These are phyloP conservation scores for Corella eumyota DNA, from an alignment of 23 tunicate species.

Conservation along the genomic window DNA sequence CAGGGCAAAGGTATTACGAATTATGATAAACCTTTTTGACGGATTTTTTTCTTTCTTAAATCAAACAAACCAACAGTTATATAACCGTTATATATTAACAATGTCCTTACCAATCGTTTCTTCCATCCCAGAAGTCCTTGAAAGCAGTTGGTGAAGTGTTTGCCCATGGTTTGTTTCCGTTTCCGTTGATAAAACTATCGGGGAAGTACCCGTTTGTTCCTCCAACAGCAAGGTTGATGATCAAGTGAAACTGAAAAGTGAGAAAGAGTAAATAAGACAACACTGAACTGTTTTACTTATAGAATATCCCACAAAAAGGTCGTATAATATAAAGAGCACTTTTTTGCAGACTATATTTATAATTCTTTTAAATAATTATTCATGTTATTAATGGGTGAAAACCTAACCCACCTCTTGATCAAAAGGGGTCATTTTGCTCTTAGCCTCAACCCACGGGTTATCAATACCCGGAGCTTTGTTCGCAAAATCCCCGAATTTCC, in stretches of 20 bases:
- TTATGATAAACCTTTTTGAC: no score
- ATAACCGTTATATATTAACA: no score
- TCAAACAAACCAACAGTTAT: no score
- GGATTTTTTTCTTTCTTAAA: no score
- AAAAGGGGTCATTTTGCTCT: conserved; percentile 64
- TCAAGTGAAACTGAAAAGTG: conserved; percentile 65
- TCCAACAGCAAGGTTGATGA: conserved; percentile 94
- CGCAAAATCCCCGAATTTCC: conserved; percentile 52
- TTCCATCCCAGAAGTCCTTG: conserved; percentile 82
- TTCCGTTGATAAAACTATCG: conserved; percentile 58
- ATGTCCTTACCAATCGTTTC: conserved; percentile 59
- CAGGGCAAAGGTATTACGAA: no score
- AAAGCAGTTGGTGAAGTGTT: conserved; percentile 79
- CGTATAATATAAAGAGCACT: no score
- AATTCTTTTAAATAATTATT: no score
- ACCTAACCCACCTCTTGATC: conserved; percentile 72
- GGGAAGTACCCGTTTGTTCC: conserved; percentile 92
- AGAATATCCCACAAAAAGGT: no score
- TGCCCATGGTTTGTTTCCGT: conserved; percentile 84
- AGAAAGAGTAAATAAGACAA: no score
- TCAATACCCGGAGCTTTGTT: conserved; percentile 25
- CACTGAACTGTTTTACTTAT: no score
- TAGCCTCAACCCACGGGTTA: conserved; percentile 55
- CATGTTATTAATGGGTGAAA: no score
- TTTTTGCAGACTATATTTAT: no score